Conservation (phyloP, 2,888 invertebrate species). For the Hemaris fuciformis region DNA sequence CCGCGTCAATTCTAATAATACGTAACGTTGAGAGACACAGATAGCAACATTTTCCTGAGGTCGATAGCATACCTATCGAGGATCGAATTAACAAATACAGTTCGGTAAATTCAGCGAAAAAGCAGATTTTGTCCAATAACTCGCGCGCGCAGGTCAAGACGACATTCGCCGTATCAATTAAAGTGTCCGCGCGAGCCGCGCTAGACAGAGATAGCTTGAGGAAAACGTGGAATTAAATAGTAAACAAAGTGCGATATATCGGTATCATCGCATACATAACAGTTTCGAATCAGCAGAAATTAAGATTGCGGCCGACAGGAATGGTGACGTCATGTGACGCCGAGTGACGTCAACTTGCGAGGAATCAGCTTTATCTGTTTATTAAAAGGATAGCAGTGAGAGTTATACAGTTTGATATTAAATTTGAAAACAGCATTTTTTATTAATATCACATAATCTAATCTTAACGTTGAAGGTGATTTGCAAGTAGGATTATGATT, state of each 20-base stretch:
- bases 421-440: no score
- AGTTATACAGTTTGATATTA: no score
- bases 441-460: no score
- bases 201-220: constrained; percentile 64
- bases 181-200: constrained; percentile 19
- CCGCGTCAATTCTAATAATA: no score
- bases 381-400: no score
- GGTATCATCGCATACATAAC: constrained; percentile 39
- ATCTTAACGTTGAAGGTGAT: not conserved
- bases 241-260: constrained; percentile 48
- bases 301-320: constrained; percentile 25
- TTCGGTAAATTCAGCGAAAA: not conserved
- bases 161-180: constrained; percentile 9
- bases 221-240: constrained; percentile 70
- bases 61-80: no score
- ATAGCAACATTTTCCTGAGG: no score
- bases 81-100: no score
- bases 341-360: not conserved
- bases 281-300: constrained; percentile 33
- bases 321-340: constrained; percentile 25
- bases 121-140: not conserved
- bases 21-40: no score
- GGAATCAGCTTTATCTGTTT: not conserved
- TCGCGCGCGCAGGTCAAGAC: constrained; percentile 3
- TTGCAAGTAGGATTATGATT: not conserved